These are phyloP conservation scores for Brachionus calyciflorus DNA, from an alignment of 1,140 invertebrate species.

Conservation along the genomic window DNA sequence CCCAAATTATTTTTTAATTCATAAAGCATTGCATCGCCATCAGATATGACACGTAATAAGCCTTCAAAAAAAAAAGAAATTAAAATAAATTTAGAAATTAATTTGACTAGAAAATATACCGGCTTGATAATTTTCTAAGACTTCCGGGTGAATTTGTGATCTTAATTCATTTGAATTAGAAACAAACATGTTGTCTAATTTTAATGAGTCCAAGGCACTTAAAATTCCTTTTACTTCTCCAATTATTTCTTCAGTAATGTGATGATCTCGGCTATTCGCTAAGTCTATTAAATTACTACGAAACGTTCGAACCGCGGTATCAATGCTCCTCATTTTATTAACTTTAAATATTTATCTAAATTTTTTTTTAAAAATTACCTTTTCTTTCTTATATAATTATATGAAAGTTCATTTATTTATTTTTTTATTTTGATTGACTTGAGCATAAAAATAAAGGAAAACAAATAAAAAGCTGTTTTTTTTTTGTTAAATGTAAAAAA, in stretches of 20 bases:
- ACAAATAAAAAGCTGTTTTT: neutral
- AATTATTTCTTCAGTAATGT: neutral
- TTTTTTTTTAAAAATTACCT: neutral
- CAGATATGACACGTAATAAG: neutral
- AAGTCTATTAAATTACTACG: conserved; percentile 8
- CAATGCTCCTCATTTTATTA: conserved; percentile 9
- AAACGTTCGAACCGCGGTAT: conserved; percentile 1
- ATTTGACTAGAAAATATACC: neutral
- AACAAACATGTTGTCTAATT: conserved; percentile 24
- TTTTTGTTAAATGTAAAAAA: neutral
- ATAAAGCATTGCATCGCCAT: conserved; percentile 15
- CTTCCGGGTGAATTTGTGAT: neutral
- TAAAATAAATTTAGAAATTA: neutral
- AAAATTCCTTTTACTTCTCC: conserved; percentile 13
- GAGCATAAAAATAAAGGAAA: conserved; percentile 3
- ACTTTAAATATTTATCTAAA: neutral
- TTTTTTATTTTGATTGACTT: conserved; percentile 43
- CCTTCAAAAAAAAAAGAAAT: neutral
- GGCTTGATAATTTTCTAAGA: neutral
- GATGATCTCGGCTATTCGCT: conserved; percentile 4
- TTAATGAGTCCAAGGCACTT: conserved; percentile 22
- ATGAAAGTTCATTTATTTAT: neutral
- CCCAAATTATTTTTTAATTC: conserved; percentile 26
- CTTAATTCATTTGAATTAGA: neutral
- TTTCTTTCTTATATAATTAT: neutral